A percentile compares a stretch with the other conserved stretches of the same genome.
phyloP scores from a whole-genome alignment of 2,888 invertebrate genomes.

The Hirtodrosophila trivittata region DNA sequence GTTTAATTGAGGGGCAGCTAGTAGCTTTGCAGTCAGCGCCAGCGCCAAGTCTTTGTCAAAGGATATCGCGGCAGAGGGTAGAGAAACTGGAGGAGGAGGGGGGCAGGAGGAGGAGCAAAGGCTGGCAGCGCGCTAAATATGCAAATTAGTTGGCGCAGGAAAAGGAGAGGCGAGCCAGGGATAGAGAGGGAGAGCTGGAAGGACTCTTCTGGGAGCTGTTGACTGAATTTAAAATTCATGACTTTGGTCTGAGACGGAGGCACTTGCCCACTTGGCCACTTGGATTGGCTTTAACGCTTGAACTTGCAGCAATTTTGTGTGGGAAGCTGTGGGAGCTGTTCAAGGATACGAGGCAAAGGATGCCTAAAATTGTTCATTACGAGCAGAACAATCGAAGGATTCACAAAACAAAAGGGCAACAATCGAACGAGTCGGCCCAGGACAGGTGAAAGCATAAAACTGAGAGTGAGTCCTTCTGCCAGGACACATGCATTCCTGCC shows the following conservation, averaged over 20 bases:
- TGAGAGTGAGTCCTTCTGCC: too few species aligned
- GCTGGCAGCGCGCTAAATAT: slow-evolving; percentile 47
- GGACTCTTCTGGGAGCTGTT: slow-evolving; percentile 25
- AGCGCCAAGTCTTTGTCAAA: slow-evolving; percentile 4
- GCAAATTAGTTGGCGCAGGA: slow-evolving; percentile 63
- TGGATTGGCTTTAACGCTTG: slow-evolving; percentile 56
- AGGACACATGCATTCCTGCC: slow-evolving; percentile 1
- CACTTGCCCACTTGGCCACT: slow-evolving; percentile 27
- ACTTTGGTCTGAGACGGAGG: slow-evolving; percentile 39
- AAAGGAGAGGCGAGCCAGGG: neutral
- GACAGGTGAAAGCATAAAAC: slow-evolving; percentile 28
- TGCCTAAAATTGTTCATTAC: slow-evolving; percentile 1
- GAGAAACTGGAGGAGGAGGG: neutral
- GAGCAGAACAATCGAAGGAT: slow-evolving; percentile 4
- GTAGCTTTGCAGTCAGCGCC: neutral
- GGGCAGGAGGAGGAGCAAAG: too few species aligned
- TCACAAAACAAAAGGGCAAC: slow-evolving; percentile 28
- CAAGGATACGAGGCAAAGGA: slow-evolving; percentile 8
- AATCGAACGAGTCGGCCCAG: slow-evolving; percentile 2
- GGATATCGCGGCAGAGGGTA: slow-evolving; percentile 1
- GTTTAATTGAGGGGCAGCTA: slow-evolving; percentile 67
- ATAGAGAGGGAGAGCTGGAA: neutral
- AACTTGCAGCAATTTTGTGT: slow-evolving; percentile 38
- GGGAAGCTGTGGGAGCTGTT: slow-evolving; percentile 13
- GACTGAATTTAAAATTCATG: slow-evolving; percentile 74